Percentiles rank a stretch among this genome's conserved stretches.
phyloP scores from a whole-genome alignment of 2,888 invertebrate species.

The Scaptodrosophila latifasciaeformis region DNA sequence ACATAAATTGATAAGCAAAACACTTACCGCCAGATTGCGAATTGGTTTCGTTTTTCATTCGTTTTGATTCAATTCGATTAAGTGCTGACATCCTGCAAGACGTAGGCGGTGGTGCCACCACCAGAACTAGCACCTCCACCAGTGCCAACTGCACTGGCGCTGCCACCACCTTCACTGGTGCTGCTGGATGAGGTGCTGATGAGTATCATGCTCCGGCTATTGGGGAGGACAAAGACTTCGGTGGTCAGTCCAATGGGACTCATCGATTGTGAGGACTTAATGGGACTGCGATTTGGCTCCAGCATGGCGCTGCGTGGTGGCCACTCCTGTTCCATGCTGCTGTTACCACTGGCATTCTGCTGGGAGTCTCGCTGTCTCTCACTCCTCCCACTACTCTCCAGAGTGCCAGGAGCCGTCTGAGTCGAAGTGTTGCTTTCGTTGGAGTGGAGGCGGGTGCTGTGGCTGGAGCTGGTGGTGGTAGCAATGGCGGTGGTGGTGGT shows the following conservation, averaged over 20 bases:
- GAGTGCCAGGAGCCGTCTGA: conserved; percentile 42
- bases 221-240: conserved; percentile 68
- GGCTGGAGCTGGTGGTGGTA: conserved; percentile 32
- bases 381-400: conserved; percentile 26
- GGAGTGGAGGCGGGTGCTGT: conserved; percentile 37
- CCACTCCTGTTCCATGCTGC: conserved; percentile 50
- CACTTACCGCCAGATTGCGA: too few relatives aligned
- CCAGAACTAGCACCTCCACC: background rate
- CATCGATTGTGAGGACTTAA: conserved; percentile 73
- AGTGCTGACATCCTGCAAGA: conserved; percentile 65
- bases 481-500: conserved; percentile 45
- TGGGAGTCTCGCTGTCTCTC: background rate
- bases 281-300: conserved; percentile 67
- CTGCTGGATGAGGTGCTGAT: too few relatives aligned
- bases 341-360: background rate
- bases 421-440: conserved; percentile 50
- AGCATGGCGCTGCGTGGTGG: conserved; percentile 50
- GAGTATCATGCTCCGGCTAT: conserved; percentile 73
- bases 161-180: conserved; percentile 20
- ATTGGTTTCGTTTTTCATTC: too few relatives aligned
- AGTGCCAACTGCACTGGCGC: background rate
- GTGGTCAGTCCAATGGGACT: conserved; percentile 66
- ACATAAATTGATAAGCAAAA: too few relatives aligned
- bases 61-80: too few relatives aligned
- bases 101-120: conserved; percentile 29